phyloP scores from a whole-genome alignment of 2,888 invertebrate genomes.

The Hetaerina titia region DNA sequence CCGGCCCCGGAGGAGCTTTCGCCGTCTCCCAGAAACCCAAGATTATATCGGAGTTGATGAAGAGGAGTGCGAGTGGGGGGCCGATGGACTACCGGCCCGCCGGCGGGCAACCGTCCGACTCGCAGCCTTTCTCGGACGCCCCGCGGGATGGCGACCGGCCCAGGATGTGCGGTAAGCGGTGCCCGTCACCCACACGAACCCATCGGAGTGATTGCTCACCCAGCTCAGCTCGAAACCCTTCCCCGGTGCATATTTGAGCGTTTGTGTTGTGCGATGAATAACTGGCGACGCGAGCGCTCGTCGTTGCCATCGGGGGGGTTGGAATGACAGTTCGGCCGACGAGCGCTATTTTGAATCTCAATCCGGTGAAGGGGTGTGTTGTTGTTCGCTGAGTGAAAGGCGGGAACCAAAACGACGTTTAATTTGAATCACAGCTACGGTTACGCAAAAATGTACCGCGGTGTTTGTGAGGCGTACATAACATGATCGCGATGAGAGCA shows the following conservation, averaged over 20 bases:
- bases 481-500: too few species aligned
- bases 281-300: background rate
- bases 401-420: too few species aligned
- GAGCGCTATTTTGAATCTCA: background rate
- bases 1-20: background rate
- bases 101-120: background rate
- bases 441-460: too few species aligned
- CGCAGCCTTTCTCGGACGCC: background rate
- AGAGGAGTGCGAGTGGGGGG: background rate
- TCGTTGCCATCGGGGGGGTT: background rate
- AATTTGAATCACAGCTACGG: too few species aligned
- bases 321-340: background rate
- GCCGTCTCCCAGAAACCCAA: constrained; percentile 39
- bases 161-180: constrained; percentile 53
- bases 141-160: background rate
- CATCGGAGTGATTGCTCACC: background rate
- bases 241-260: background rate
- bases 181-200: background rate
- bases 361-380: too few species aligned
- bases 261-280: background rate
- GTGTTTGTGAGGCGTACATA: too few species aligned
- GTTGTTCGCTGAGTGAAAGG: too few species aligned
- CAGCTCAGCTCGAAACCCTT: background rate
- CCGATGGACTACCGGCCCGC: background rate
- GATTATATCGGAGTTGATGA: constrained; percentile 54